Evolutionary conservation across 2,888 invertebrate species (phyloP).

Genomic region (Agrotis exclamationis): DNA sequence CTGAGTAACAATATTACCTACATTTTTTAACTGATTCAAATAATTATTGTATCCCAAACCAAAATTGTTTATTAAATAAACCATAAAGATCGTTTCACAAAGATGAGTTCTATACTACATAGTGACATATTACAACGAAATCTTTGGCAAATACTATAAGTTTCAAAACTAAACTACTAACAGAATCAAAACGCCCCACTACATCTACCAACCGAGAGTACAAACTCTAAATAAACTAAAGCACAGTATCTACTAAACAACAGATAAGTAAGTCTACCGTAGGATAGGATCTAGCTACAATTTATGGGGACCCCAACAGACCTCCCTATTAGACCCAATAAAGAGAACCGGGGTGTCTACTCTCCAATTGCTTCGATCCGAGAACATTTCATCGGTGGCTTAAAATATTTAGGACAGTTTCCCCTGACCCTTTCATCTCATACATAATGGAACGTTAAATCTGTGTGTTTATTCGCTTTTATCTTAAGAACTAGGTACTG

Average conservation of each 20-base stretch:
- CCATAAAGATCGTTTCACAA: no score
- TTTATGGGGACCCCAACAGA: conserved; percentile 31
- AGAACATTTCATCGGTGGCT: conserved; percentile 55
- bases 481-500: conserved; percentile 44
- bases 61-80: no score
- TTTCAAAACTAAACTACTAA: neutral
- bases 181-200: neutral
- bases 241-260: conserved; percentile 18
- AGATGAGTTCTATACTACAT: no score
- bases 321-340: conserved; percentile 42
- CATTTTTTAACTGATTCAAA: no score
- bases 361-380: conserved; percentile 45
- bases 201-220: neutral
- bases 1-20: no score
- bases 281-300: conserved; percentile 36
- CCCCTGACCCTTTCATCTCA: conserved; percentile 39
- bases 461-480: conserved; percentile 54
- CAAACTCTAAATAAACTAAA: conserved; percentile 6
- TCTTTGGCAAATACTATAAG: neutral
- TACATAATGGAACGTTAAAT: conserved; percentile 54
- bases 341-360: conserved; percentile 38
- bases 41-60: no score
- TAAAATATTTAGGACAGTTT: conserved; percentile 56
- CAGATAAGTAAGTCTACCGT: conserved; percentile 21
- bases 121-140: neutral